Evolutionary conservation across 2,888 invertebrate species (phyloP), one percentile per base, ranked within the genome.

Genomic region (Hydrotaea diabolus): DNA sequence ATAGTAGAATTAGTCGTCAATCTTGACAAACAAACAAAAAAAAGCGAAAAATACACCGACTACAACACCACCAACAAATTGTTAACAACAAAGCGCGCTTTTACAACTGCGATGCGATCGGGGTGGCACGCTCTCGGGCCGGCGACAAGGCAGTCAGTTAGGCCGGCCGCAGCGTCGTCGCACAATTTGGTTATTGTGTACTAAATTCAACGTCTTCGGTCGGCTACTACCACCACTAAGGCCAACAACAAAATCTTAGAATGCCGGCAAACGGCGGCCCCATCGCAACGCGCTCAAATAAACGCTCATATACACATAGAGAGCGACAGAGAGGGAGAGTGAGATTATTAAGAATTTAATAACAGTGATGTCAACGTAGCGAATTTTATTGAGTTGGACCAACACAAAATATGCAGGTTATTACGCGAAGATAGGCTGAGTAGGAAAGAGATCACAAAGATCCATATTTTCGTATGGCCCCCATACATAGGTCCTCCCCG

Each of bases 1-100:
- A 72, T 82, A 77, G 77, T 72, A 82, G 64, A 82, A 82, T 80
- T 80, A 71, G 66, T 81, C 19, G 82, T 64, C 82, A 76, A 79
- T 46, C 53, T 73, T 85, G 85, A 82, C 76, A 49, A 46, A 55
- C 80, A 74, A 62, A 19, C 19, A 9, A 21, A 66, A 31, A 31
- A 31, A n/a, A n/a, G n/a, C n/a, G n/a, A n/a, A 43, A 75, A 49
- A n/a, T 39, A 39, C 39, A 39, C 26, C 39, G n/a, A 31, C 11
- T 13, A 71, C 23, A 71, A 15, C 11, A 39, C 8, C 53, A 81
- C 57, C 73, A 82, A 77, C 69, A 53, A 84, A 59, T 79, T 82
- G 85, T 85, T 82, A 79, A 85, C 59, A 74, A 74, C 66, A 85
- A 69, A 11, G 23, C 72, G 59, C 72, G 43, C 39, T 72, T 77